These are phyloP conservation scores for Beris morrisii DNA, from an alignment of 2,888 invertebrate genomes.

Conservation along the genomic window DNA sequence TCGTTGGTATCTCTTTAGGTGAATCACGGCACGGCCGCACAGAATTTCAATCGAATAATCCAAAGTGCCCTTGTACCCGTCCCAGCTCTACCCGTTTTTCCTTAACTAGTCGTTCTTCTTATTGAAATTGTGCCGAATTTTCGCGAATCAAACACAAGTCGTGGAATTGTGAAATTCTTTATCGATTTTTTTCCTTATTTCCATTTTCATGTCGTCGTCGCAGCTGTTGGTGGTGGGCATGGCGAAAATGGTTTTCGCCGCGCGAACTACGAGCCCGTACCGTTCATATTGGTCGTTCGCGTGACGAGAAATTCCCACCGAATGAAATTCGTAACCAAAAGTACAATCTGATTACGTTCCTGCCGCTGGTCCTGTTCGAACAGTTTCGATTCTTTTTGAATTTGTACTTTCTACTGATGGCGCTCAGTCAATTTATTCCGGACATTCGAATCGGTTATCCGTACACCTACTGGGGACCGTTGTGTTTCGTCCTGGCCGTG, in stretches of 20 bases:
- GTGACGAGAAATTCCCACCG: slow-evolving; percentile 83
- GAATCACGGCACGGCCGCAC: slow-evolving; percentile 47
- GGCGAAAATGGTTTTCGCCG: slow-evolving; percentile 72
- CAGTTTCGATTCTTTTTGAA: slow-evolving; percentile 99
- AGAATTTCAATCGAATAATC: too few relatives aligned
- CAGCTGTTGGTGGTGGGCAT: slow-evolving; percentile 78
- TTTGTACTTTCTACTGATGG: slow-evolving; percentile 97
- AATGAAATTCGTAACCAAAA: slow-evolving; percentile 98
- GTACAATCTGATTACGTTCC: slow-evolving; percentile 90
- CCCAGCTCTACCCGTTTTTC: too few relatives aligned
- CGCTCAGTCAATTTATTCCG: slow-evolving; percentile 95
- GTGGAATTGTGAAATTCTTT: too few relatives aligned
- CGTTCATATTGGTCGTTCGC: slow-evolving; percentile 74
- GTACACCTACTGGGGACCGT: slow-evolving; percentile 99
- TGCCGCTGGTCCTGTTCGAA: slow-evolving; percentile 91
- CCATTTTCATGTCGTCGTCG: slow-evolving; percentile 42
- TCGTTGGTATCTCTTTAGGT: slow-evolving; percentile 65
- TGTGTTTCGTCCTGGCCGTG: slow-evolving; percentile 94
- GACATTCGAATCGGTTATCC: slow-evolving; percentile 95
- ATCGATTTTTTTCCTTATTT: too few relatives aligned
- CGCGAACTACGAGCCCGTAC: slow-evolving; percentile 76
- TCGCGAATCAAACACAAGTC: too few relatives aligned
- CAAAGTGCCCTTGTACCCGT: too few relatives aligned
- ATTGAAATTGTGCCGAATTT: too few relatives aligned
- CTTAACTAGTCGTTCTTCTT: too few relatives aligned